Percentiles rank a stretch among this genome's conserved stretches.
Evolutionary conservation across 30 jellyfish, hydroid and myxozoan species (phyloP).

Genomic region (Clytia hemisphaerica): DNA sequence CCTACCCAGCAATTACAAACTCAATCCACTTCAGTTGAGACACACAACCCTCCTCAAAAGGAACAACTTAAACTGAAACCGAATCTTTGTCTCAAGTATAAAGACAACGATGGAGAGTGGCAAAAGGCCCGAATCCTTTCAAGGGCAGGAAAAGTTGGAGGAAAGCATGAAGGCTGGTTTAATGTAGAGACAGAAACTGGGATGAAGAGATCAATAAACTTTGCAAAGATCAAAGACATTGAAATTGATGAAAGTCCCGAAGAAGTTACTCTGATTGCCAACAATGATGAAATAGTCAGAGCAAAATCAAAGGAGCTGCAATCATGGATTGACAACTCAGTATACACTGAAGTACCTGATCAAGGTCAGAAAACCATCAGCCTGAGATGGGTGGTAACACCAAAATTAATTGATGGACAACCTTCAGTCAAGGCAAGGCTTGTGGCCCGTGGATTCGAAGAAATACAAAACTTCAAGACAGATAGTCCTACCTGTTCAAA

Average conservation of each 20-base stretch:
- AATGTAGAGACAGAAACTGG: too few species aligned
- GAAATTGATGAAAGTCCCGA: conserved; percentile 6
- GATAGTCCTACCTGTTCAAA: conserved; percentile 32
- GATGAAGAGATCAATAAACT: background rate
- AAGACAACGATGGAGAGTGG: conserved; percentile 24
- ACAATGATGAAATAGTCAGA: conserved; percentile 2
- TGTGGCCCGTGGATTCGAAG: conserved; percentile 39
- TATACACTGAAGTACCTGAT: conserved; percentile 27
- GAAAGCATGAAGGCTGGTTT: too few species aligned
- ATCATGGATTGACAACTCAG: conserved; percentile 14
- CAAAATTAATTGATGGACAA: conserved; percentile 10
- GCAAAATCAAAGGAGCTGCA: conserved; percentile 21
- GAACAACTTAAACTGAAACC: too few species aligned
- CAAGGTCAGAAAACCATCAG: conserved; percentile 12
- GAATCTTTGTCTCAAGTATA: too few species aligned
- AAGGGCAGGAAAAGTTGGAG: too few species aligned
- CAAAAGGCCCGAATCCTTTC: too few species aligned
- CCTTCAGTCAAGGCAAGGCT: conserved; percentile 21
- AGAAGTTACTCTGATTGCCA: conserved; percentile 5
- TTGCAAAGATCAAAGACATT: conserved; percentile 20
- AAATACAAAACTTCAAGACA: conserved; percentile 12
- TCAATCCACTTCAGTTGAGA: too few species aligned
- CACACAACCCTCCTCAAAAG: too few species aligned
- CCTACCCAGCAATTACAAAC: too few species aligned
- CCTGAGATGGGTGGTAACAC: conserved; percentile 13